Base-by-base conservation (phyloP, 2,888 invertebrate species). In the Cheiracanthium punctorium region DNA sequence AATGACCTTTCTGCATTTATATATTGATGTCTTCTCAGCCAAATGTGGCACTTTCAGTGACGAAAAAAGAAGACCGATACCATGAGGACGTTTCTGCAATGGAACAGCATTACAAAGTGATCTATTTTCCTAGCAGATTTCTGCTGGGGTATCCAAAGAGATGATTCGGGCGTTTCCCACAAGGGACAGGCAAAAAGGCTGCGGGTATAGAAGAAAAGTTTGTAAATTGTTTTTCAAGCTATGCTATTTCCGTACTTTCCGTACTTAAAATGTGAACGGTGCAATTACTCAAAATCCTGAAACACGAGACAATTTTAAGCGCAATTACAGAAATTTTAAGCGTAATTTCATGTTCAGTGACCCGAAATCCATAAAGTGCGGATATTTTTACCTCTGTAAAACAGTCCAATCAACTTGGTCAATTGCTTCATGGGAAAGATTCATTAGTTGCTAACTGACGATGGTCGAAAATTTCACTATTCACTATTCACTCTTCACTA, bases 51-150 rank as follows among this genome's bases (percentile, higher is more conserved):
- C 2, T 65, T 8, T 24, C 10, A 65, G 24, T 65, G 65, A 24
- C 2, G 7, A 65, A 65, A 65, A n/a, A n/a, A n/a, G n/a, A 28
- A 5, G 30, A 65, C 24, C 17, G 58, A 65, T 65, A 24, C 24
- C 65, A 65, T 65, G 24, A 20, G 24, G 24, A 65, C n/a, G n/a
- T n/a, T n/a, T 28, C n/a, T 58, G 58, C 58, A 58, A 58, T 58
- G 58, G 7, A 58, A 58, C 58, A 58, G 58, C 58, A 58, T 58
- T 58, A 24, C 10, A 30, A 65, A 65, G 24, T 65, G 65, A 28
- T 24, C 65, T 24, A 2, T 65, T 65, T 65, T 20, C 2, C 24
- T 65, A 8, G 65, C 65, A 65, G 24, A 28, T 65, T 65, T 65
- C 65, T 65, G 24, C 28, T 65, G 65, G 17, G 24, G 14, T 17